These are phyloP conservation scores for Halictus quadricinctus DNA, from an alignment of 2,888 invertebrate genomes.

Conservation along the genomic window DNA sequence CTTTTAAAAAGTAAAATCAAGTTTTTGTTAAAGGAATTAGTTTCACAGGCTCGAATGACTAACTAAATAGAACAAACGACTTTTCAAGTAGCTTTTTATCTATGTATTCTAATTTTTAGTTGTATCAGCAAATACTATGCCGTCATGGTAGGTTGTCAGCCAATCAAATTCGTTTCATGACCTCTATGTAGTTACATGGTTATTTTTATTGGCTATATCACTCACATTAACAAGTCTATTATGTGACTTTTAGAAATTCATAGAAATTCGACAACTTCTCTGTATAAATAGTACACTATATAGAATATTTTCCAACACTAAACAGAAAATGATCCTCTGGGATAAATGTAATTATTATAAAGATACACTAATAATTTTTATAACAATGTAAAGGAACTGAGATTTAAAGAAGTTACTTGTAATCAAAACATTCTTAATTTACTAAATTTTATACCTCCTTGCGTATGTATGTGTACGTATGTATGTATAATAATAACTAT, in stretches of 20 bases:
- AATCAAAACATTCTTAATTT: constrained; percentile 1
- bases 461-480: background rate
- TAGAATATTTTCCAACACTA: background rate
- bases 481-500: background rate
- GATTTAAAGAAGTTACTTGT: background rate
- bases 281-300: background rate
- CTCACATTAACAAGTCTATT: background rate
- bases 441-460: background rate
- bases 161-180: constrained; percentile 5
- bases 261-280: background rate
- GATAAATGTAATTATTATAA: background rate
- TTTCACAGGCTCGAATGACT: background rate
- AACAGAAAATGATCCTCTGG: background rate
- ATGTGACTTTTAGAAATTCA: background rate
- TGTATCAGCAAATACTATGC: background rate
- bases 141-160: background rate
- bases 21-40: background rate
- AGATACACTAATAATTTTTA: background rate
- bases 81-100: background rate
- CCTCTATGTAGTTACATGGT: background rate
- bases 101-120: background rate
- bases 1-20: background rate
- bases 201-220: constrained; percentile 1
- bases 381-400: background rate
- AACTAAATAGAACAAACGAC: background rate